phyloP scores from a whole-genome alignment of 2,888 invertebrate species.

The Drosophila nigricruria region DNA sequence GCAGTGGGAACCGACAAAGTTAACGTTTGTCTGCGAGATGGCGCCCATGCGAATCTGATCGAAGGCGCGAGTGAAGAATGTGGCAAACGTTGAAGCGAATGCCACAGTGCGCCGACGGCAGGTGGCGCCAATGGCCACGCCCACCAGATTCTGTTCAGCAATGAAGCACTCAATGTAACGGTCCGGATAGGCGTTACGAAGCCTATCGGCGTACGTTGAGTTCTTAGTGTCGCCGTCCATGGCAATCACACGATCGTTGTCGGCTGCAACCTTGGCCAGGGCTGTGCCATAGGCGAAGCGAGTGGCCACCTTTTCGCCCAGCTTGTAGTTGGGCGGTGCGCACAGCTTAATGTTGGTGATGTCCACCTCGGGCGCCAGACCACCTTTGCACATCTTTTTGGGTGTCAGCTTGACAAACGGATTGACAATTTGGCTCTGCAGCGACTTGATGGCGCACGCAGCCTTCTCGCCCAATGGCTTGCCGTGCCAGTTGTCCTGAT shows the following conservation, averaged over 20 bases:
- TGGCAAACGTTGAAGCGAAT: slow-evolving; percentile 98
- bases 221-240: slow-evolving; percentile 99
- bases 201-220: slow-evolving; percentile 97
- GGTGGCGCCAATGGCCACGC: slow-evolving; percentile 97
- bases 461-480: slow-evolving; percentile 96
- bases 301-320: slow-evolving; percentile 93
- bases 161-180: slow-evolving; percentile 98
- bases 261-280: slow-evolving; percentile 93
- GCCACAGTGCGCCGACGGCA: slow-evolving; percentile 96
- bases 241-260: slow-evolving; percentile 93
- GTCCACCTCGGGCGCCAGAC: slow-evolving; percentile 90
- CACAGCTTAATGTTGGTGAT: slow-evolving; percentile 90
- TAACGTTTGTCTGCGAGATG: slow-evolving; percentile 98
- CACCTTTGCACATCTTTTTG: slow-evolving; percentile 87
- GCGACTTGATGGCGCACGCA: slow-evolving; percentile 89
- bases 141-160: slow-evolving; percentile 99
- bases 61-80: slow-evolving; percentile 98
- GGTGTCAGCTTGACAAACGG: slow-evolving; percentile 86
- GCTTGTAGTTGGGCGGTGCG: slow-evolving; percentile 93
- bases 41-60: slow-evolving; percentile 99
- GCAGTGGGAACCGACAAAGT: slow-evolving; percentile 98
- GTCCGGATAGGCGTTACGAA: slow-evolving; percentile 90
- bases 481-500: slow-evolving; percentile 98
- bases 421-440: slow-evolving; percentile 86
- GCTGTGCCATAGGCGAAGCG: slow-evolving; percentile 97